A percentile compares a stretch with the other conserved stretches of the same genome.
phyloP scores from a whole-genome alignment of 1,140 invertebrate species.

The Sminthurinus signatus region DNA sequence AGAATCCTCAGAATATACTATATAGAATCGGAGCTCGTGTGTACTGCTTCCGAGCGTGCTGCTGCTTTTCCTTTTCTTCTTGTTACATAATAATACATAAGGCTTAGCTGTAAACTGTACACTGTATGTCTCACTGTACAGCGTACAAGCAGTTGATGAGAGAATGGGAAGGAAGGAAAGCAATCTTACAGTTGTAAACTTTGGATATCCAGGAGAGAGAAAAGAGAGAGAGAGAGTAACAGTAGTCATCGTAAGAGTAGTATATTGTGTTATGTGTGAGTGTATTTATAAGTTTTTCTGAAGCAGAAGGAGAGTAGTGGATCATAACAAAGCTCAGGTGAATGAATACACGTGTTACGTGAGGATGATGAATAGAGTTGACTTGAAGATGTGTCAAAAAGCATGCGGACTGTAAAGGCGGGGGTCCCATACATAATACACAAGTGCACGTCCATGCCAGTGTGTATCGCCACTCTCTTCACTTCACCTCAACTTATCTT shows the following conservation, averaged over 20 bases:
- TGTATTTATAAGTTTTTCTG: not conserved
- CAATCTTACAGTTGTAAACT: too few species aligned
- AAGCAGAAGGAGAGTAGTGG: not conserved
- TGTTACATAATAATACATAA: too few species aligned
- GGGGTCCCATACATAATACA: constrained; percentile 34
- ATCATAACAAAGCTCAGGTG: constrained; percentile 23
- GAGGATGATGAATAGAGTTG: constrained; percentile 40
- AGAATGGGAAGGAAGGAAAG: too few species aligned
- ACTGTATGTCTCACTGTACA: too few species aligned
- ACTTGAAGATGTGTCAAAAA: constrained; percentile 41
- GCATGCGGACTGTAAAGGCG: constrained; percentile 36
- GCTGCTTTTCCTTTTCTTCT: too few species aligned
- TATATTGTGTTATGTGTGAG: constrained; percentile 1
- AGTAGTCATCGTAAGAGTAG: constrained; percentile 21
- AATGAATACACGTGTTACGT: constrained; percentile 29
- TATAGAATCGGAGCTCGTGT: too few species aligned
- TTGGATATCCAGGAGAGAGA: too few species aligned
- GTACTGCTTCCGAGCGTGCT: too few species aligned
- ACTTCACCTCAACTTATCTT: not conserved
- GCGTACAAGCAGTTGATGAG: too few species aligned
- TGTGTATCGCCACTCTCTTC: not conserved
- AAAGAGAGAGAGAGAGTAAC: constrained; percentile 2
- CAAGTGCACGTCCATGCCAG: not conserved
- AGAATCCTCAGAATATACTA: too few species aligned
- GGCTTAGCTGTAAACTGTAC: too few species aligned